These are phyloP conservation scores for Coleophora deauratella DNA, from an alignment of 2,888 invertebrate genomes.

Conservation along the genomic window DNA sequence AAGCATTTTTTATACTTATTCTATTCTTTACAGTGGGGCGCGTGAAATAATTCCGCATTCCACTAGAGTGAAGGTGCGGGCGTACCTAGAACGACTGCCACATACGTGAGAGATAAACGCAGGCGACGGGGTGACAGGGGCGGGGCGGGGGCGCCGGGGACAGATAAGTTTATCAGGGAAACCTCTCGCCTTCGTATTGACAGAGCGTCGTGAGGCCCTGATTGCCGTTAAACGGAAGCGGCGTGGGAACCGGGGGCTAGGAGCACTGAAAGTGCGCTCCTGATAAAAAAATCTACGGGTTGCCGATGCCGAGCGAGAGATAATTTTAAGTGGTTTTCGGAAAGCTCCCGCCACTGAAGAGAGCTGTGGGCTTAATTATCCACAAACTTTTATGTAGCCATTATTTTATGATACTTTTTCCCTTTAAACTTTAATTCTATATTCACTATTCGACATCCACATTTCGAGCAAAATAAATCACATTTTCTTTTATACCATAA, in stretches of 20 bases:
- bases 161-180: constrained; percentile 72
- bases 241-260: constrained; percentile 53
- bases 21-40: too few species aligned
- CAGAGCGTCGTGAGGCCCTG: constrained; percentile 67
- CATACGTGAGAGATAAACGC: constrained; percentile 65
- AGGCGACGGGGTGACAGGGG: constrained; percentile 38
- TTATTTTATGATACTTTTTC: too few species aligned
- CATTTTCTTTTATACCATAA: too few species aligned
- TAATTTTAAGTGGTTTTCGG: constrained; percentile 12
- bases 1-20: too few species aligned
- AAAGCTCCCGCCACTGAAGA: constrained; percentile 1
- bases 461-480: too few species aligned
- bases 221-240: constrained; percentile 67
- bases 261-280: constrained; percentile 42
- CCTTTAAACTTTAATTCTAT: too few species aligned
- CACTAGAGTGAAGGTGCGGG: constrained; percentile 37
- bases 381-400: too few species aligned
- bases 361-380: too few species aligned
- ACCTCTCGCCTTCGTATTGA: constrained; percentile 71
- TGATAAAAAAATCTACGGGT: constrained; percentile 36
- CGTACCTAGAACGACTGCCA: constrained; percentile 29
- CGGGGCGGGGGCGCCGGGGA: constrained; percentile 30
- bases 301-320: constrained; percentile 2
- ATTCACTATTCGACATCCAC: too few species aligned
- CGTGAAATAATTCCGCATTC: constrained; percentile 3